Evolutionary conservation across 2,797 vertebrate genomes (phyloP), one percentile per base, ranked within the genome.

Genomic region (Mionectes olivaceus): DNA sequence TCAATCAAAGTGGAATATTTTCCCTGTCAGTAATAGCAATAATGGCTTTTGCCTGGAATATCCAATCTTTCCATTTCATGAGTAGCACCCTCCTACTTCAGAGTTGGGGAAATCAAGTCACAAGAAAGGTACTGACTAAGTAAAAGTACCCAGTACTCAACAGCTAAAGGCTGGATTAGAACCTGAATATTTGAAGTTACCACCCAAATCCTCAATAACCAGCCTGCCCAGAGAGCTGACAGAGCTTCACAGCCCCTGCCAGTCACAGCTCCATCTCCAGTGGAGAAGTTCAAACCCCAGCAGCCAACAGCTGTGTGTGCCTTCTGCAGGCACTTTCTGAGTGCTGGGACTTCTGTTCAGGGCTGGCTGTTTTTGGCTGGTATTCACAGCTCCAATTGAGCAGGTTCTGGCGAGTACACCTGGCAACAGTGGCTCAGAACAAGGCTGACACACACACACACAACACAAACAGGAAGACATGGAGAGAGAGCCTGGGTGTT

Each of bases 381-480:
- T 53, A 27, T 74, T 96, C 79, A 78, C 79, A 93, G 84, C 90
- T 90, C 83, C 77, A 73, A 3, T 35, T 80, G 94, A 95, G 85
- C 67, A 91, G 55, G 16, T 57, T 79, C 93, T 95, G 94, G 80
- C 52, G 21, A 88, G 77, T 9, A 55, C 57, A 75, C 75, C 94
- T 85, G 93, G 79, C 84, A 94, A 55, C 69, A 39, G 69, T 71
- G 86, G 74, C 95, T 94, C 52, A 81, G 71, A 83, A 61, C 90
- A 91, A 79, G 67, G 63, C 93, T 89, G 80, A 90, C 91, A 90
- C 90, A 96, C 60, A 96, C 60, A 96, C 94, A 87, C 84, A 80
- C 65, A 61, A 47, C 88, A 92, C 90, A 89, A 96, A 95, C 92
- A 95, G 92, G 93, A 95, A 94, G 89, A 86, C 83, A 89, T 9